Percentiles rank a stretch among this genome's conserved stretches.
These are phyloP conservation scores for Fundulus diaphanus DNA, from an alignment of 2,797 vertebrate species.

Conservation along the genomic window DNA sequence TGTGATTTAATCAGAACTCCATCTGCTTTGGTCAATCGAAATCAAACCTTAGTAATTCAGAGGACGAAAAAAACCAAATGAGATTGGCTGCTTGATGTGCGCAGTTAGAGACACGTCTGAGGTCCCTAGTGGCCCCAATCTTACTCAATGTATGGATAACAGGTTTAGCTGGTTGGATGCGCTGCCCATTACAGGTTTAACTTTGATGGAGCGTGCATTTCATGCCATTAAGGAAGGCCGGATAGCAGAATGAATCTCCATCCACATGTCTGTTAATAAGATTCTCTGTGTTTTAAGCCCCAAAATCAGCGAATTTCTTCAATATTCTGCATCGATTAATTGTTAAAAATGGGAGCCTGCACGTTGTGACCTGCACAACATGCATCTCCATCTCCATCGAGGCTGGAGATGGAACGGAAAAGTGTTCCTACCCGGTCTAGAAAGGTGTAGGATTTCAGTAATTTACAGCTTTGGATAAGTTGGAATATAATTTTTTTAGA, in stretches of 20 bases:
- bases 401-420: constrained; percentile 50
- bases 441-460: not conserved
- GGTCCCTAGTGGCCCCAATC: constrained; percentile 46
- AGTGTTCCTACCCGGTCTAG: not conserved
- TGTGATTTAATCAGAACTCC: constrained; percentile 67
- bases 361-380: constrained; percentile 12
- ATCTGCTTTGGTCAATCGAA: constrained; percentile 62
- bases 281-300: constrained; percentile 55
- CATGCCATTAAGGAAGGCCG: constrained; percentile 61
- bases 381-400: constrained; percentile 14
- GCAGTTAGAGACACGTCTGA: constrained; percentile 40
- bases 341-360: constrained; percentile 47
- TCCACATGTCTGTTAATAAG: constrained; percentile 62
- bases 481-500: not conserved
- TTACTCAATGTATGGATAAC: constrained; percentile 66
- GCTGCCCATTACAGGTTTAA: constrained; percentile 66
- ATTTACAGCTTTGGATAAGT: no score
- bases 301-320: constrained; percentile 44
- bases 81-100: constrained; percentile 53
- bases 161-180: constrained; percentile 58
- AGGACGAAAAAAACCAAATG: constrained; percentile 68
- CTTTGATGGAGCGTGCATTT: constrained; percentile 65
- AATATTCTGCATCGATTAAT: constrained; percentile 56
- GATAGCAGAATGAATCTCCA: constrained; percentile 56
- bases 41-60: constrained; percentile 65